Conservation (phyloP, 2,797 vertebrate species). For the Bovichtus diacanthus region DNA sequence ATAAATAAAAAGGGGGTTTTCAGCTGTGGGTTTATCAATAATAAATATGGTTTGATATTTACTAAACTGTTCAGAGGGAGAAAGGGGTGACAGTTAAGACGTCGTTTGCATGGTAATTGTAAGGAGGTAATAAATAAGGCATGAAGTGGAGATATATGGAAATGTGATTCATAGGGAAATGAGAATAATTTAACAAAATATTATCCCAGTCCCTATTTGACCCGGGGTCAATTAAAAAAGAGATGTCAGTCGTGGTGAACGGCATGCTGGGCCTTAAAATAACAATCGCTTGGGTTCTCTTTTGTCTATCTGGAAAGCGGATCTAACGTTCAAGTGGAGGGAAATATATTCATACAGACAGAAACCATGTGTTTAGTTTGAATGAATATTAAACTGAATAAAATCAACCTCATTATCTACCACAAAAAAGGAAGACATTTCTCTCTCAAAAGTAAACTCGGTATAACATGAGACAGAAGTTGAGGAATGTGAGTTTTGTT, state of each 20-base stretch:
- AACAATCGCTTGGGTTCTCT: conserved; percentile 60
- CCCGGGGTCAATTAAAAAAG: conserved; percentile 85
- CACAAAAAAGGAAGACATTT: conserved; percentile 42
- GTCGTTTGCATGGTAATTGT: conserved; percentile 86
- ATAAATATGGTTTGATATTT: conserved; percentile 88
- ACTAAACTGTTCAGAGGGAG: conserved; percentile 86
- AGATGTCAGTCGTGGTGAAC: conserved; percentile 72
- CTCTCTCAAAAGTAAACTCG: conserved; percentile 44
- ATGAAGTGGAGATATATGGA: conserved; percentile 85
- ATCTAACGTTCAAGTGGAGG: conserved; percentile 65
- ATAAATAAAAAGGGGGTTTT: conserved; percentile 79
- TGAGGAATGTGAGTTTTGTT: conserved; percentile 66
- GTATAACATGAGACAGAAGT: conserved; percentile 25
- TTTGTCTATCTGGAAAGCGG: conserved; percentile 66
- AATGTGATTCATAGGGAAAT: conserved; percentile 82
- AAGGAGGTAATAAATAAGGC: conserved; percentile 85
- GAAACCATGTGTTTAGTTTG: conserved; percentile 70
- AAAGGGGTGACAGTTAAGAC: conserved; percentile 83
- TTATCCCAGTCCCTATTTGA: conserved; percentile 84
- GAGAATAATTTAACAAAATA: conserved; percentile 88
- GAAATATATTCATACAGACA: conserved; percentile 64
- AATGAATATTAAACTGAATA: conserved; percentile 77
- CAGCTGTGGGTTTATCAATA: conserved; percentile 85
- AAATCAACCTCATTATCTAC: conserved; percentile 70
- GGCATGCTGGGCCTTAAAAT: conserved; percentile 63